Evolutionary conservation across 2,113 vertebrate genomes (phyloP).

Genomic region (Peromyscus maniculatus): DNA sequence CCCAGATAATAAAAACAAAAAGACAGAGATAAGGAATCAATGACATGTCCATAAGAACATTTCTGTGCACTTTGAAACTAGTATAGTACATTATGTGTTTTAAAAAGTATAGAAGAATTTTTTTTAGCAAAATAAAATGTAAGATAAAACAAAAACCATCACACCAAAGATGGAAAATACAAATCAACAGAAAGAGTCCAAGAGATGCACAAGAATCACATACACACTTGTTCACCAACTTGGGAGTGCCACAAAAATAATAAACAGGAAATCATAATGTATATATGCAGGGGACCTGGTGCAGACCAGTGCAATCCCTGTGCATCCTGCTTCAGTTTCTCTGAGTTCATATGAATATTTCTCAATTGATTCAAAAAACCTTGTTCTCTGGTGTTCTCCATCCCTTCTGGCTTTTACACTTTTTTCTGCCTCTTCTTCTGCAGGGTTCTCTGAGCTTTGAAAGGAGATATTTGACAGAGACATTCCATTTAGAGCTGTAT

Average conservation of each 20-base stretch:
- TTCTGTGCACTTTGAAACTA: neutral
- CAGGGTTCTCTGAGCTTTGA: neutral
- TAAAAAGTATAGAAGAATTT: neutral
- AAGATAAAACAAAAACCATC: neutral
- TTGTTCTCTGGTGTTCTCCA: neutral
- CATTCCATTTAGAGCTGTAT: neutral
- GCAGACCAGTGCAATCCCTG: neutral
- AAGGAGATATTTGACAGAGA: neutral
- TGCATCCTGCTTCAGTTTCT: neutral
- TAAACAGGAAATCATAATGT: neutral
- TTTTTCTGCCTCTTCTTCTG: neutral
- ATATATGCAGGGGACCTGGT: neutral
- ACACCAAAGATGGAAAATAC: neutral
- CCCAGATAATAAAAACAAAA: neutral
- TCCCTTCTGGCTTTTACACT: neutral
- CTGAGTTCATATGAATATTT: neutral
- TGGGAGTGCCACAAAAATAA: neutral
- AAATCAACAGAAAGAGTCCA: neutral
- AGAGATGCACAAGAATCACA: neutral
- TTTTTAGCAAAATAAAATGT: neutral
- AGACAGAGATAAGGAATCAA: neutral
- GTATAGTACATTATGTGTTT: neutral
- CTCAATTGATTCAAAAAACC: neutral
- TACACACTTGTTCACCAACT: neutral
- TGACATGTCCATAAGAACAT: neutral